Conservation (phyloP, 2,797 vertebrate genomes). For the Leucoraja ocellata region DNA sequence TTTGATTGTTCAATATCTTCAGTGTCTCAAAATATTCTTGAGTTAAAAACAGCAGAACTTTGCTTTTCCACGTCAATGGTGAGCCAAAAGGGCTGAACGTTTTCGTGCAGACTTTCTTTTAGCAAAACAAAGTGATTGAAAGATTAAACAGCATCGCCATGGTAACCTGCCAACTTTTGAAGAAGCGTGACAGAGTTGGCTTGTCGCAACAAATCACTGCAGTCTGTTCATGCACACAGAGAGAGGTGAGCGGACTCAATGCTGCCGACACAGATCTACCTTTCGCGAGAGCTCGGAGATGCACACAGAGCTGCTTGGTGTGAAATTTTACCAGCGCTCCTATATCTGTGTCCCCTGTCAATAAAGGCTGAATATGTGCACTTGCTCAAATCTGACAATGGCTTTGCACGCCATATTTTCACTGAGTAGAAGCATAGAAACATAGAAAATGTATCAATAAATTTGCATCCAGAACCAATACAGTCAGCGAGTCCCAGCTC, state of each 20-base stretch:
- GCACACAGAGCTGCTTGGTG: neutral
- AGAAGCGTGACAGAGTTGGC: neutral
- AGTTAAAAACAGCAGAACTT: neutral
- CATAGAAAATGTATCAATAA: neutral
- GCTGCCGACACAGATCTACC: neutral
- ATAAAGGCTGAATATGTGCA: neutral
- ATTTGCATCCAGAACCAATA: neutral
- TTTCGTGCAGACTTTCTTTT: neutral
- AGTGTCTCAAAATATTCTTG: neutral
- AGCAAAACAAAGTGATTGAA: constrained; percentile 26
- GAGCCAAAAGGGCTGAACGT: neutral
- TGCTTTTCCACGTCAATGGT: neutral
- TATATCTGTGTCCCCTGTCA: neutral
- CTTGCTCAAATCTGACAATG: neutral
- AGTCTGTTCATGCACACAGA: neutral
- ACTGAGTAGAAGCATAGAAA: neutral
- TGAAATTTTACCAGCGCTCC: neutral
- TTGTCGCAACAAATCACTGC: neutral
- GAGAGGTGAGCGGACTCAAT: neutral
- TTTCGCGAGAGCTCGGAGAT: neutral
- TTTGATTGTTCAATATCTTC: neutral
- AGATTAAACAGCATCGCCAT: neutral
- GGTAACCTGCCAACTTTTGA: constrained; percentile 1
- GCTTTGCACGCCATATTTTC: neutral
- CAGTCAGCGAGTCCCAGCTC: neutral